Base-by-base conservation (phyloP, 2,888 invertebrate genomes). In the Diaperis boleti region DNA sequence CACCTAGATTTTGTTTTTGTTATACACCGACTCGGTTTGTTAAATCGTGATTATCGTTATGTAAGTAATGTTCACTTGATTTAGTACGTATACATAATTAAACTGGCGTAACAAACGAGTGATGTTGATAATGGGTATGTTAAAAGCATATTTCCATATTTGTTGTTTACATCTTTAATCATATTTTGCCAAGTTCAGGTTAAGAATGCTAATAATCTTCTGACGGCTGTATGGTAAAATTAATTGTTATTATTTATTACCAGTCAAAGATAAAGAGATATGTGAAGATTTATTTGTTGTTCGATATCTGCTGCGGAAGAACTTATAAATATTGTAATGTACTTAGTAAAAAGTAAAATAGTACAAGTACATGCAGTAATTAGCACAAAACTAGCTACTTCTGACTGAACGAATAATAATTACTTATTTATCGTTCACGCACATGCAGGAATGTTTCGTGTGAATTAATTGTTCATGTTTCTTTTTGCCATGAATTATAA, bases 191-290 rank as follows among this genome's bases (percentile, higher is more conserved):
- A 47, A 47, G 47, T 47, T 31, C 47, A 17, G 33, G n/a, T 33
- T 22, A 31, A 31, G 26, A 26, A 47, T 29, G 17, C 26, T 26
- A 10, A 29, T 26, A 14, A 8, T 22, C 22, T 8, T 45, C 18
- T 44, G 44, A 11, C 26, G 10, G 20, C 20, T 11, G 42, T 42
- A 26, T 47, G 29, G 14, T 33, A 10, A 47, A 33, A 20, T 33
- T 50, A 50, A 50, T 50, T 50, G 50, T 17, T 50, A n/a, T n/a
- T n/a, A 50, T 50, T 50, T 35, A 35, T 50, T 50, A 29, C 13
- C 10, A 31, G 17, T 17, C 15, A 10, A 35, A 18, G 50, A 50
- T 50, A 50, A 50, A 31, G 8, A 35, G 42, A 11, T 39, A 42
- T 10, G 15, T n/a, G 2, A 42, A 18, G 37, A 50, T 50, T 50